Conservation (phyloP, 1,140 invertebrate genomes). For the Drosophila kanapiae region DNA sequence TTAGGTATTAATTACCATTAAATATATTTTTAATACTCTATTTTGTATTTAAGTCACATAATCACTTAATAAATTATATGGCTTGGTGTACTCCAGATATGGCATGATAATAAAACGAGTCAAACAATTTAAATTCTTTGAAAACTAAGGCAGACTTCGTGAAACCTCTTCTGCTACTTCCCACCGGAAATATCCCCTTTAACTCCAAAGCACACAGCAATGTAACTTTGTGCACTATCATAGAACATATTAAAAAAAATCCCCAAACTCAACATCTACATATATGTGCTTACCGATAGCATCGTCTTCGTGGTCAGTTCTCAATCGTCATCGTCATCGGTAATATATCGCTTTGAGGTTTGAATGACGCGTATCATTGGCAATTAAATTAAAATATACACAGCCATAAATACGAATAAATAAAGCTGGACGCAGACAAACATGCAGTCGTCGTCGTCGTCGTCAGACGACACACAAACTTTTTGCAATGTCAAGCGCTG, state of each 20-base stretch:
- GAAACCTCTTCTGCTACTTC: background rate
- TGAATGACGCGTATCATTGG: constrained; percentile 82
- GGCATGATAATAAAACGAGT: constrained; percentile 2
- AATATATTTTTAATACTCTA: background rate
- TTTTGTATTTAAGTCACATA: constrained; percentile 9
- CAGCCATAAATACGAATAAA: constrained; percentile 46
- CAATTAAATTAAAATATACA: constrained; percentile 81
- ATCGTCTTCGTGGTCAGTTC: constrained; percentile 48
- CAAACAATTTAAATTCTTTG: background rate
- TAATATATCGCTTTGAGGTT: constrained; percentile 74
- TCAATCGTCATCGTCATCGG: constrained; percentile 52
- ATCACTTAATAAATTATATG: constrained; percentile 1
- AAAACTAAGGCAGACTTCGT: background rate
- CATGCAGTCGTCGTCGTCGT: background rate
- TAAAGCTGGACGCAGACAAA: constrained; percentile 42
- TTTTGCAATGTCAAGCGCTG: constrained; percentile 69
- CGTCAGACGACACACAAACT: constrained; percentile 8
- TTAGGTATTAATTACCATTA: background rate
- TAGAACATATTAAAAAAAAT: constrained; percentile 4
- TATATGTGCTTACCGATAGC: constrained; percentile 30
- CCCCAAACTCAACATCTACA: constrained; percentile 8
- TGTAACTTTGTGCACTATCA: constrained; percentile 1
- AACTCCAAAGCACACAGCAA: background rate
- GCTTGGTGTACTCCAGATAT: background rate
- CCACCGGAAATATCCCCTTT: constrained; percentile 9